Base-by-base conservation (phyloP, 2,113 vertebrate species). In the Marcusenius ussheri region DNA sequence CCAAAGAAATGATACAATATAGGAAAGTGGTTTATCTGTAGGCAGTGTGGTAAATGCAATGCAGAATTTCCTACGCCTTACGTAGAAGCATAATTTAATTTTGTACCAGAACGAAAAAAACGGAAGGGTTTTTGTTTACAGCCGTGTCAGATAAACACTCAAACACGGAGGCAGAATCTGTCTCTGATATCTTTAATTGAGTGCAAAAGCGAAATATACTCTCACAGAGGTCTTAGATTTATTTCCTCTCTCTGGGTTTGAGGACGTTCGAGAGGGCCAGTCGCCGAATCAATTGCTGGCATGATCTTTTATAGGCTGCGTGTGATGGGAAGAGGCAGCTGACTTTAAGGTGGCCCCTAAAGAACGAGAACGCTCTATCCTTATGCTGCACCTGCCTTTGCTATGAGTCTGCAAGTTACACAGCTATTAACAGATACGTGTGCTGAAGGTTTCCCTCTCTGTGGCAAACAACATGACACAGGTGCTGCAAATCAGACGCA, bases 181-280 rank as follows among this genome's bases (percentile, higher is more conserved):
- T 84, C 42, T 46, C 19, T n/a, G 45, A 84, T 84, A 84, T 84
- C 39, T 84, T 84, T 84, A 84, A 84, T 47, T 84, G 83, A 84
- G 83, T 45, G 83, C 42, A 84, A 84, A 45, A 84, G 80, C 39
- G 21, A 84, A 46, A 84, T 46, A 47, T 21, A 46, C 45, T 84
- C 77, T 45, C 80, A n/a, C 39, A 1, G 8, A 84, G 45, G 80
- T 19, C 80, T 84, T 21, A 19, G 24, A 84, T 46, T n/a, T 27
- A 84, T 46, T 84, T 84, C 45, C 42, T 3, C 42, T 46, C 21
- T 24, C 45, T 47, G 83, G 83, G 24, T 84, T n/a, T 84, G 83
- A 45, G 83, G 83, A 84, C 46, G 35, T 47, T 84, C 7, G 45
- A 84, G 45, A 46, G 83, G 45, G 9, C 45, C 42, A 46, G 45